These are phyloP conservation scores for Phymatocera aterrima DNA, from an alignment of 2,888 invertebrate species.

Conservation along the genomic window DNA sequence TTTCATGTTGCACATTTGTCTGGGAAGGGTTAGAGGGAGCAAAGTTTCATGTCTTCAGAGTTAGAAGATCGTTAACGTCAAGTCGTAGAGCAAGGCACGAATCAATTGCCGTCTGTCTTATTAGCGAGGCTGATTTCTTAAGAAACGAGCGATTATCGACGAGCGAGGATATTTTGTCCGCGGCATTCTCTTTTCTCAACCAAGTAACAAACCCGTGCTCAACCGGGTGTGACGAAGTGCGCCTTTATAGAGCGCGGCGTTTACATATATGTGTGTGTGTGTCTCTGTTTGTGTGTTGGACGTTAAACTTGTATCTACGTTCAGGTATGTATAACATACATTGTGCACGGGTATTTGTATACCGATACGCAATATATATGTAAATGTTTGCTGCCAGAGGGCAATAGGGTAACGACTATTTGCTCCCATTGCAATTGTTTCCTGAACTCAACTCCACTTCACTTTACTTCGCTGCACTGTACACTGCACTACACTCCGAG, in stretches of 20 bases:
- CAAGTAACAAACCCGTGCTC: conserved; percentile 51
- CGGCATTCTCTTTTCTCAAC: conserved; percentile 20
- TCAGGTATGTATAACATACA: not conserved
- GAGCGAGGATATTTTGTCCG: conserved; percentile 55
- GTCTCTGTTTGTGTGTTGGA: conserved; percentile 35
- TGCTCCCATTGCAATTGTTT: conserved; percentile 70
- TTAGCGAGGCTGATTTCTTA: conserved; percentile 54
- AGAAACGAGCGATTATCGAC: conserved; percentile 55
- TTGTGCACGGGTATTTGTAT: not conserved
- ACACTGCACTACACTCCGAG: not conserved
- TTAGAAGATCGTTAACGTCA: conserved; percentile 27
- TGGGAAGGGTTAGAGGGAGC: too few species aligned
- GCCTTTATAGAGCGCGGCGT: too few species aligned
- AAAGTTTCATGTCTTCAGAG: not conserved
- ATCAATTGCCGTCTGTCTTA: conserved; percentile 47
- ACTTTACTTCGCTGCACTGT: not conserved
- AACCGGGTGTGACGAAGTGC: conserved; percentile 72
- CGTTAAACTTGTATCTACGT: not conserved
- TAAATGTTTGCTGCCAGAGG: conserved; percentile 63
- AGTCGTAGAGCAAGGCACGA: conserved; percentile 30
- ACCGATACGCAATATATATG: conserved; percentile 37
- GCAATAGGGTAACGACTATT: conserved; percentile 72
- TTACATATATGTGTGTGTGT: conserved; percentile 58
- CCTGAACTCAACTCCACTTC: not conserved
- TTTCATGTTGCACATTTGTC: too few species aligned